Base-by-base conservation (phyloP, 2,888 invertebrate genomes). In the Lepidochrysops patricia region DNA sequence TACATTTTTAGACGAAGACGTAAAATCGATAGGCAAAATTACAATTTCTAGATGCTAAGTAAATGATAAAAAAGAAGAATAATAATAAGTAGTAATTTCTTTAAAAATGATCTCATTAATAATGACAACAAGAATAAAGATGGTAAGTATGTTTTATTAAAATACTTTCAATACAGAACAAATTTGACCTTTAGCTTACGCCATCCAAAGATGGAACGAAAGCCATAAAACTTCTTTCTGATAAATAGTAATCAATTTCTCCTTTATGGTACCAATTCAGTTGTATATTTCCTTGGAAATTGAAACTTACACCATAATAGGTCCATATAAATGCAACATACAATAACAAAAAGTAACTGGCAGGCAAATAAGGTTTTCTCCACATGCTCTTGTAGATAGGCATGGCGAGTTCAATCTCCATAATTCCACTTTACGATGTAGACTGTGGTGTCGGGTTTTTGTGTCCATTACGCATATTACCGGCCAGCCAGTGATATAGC, bases 201-300 rank as follows among this genome's bases (percentile, higher is more conserved):
- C 12, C 19, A 43, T 12, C 54, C 29, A 32, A 15, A 54, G 15
- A 54, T 32, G 32, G 54, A 54, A 54, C 29, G 19, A 54, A 54
- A 54, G 54, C 54, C 54, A 32, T 54, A 54, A 52, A 26, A 26
- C 15, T 52, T 27, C 13, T 52, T 29, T 52, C 54, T 54, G 32
- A 29, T 4, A 32, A 54, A 54, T 54, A 32, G 26, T 52, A 13
- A 15, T 52, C 13, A 27, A 26, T 27, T 26, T 27, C 26, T 26
- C 15, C 9, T 9, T 26, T 27, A 52, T 52, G 13, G 13, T 43
- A 19, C 23, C 43, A 19, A 43, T 43, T 19, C 23, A 43, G 43
- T 23, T 43, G 43, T 43, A 19, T 19, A 15, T 43, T 43, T 43
- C 1, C 12, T 43, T 27, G 6, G 26, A 27, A 27, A 52, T 15